Conservation (phyloP, 2,797 vertebrate genomes). For the Alfaro cultratus region DNA sequence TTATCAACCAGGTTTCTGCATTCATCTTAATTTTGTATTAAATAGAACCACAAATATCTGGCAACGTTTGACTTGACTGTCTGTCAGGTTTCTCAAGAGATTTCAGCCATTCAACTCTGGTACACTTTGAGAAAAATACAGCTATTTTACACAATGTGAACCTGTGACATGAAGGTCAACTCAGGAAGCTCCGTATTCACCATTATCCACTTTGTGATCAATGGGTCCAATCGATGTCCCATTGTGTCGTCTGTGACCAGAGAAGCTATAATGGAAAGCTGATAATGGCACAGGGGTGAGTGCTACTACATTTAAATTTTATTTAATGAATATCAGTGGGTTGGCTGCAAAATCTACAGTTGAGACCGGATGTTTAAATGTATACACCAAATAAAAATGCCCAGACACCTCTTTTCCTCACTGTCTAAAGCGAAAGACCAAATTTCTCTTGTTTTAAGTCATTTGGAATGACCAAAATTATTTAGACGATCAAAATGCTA, state of each 20-base stretch:
- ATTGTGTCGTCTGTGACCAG: slow-evolving; percentile 10
- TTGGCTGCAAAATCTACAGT: neutral
- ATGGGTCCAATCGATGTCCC: slow-evolving; percentile 38
- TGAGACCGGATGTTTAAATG: neutral
- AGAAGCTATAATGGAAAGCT: neutral
- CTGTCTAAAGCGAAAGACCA: neutral
- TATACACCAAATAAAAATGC: neutral
- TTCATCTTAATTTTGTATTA: neutral
- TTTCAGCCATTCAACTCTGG: neutral
- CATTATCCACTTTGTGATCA: slow-evolving; percentile 36
- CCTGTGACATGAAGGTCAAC: slow-evolving; percentile 8
- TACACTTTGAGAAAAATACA: neutral
- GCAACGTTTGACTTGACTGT: neutral
- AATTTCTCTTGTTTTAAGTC: neutral
- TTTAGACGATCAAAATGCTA: neutral
- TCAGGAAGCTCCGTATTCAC: slow-evolving; percentile 1
- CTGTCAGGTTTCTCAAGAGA: neutral
- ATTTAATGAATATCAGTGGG: neutral
- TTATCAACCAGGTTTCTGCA: neutral
- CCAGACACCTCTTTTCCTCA: neutral
- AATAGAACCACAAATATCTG: neutral
- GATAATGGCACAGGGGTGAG: neutral
- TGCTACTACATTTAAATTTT: neutral
- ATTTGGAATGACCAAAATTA: neutral
- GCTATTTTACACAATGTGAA: neutral